Evolutionary conservation across 2,888 invertebrate genomes (phyloP).

Genomic region (Nymphalis polychloros): DNA sequence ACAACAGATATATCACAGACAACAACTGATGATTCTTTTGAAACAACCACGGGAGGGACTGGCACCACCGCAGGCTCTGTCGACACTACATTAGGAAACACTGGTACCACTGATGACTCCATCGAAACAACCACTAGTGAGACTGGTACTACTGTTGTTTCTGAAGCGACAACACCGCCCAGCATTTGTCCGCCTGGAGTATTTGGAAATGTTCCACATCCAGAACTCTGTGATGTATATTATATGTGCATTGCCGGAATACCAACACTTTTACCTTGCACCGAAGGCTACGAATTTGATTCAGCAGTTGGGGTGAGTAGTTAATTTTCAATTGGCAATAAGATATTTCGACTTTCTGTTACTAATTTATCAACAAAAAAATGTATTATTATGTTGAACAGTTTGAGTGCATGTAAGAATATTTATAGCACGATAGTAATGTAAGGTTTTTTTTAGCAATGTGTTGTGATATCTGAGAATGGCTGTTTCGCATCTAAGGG

Average conservation of each 20-base stretch:
- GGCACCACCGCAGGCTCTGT: too few species aligned
- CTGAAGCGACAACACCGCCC: conserved; percentile 8
- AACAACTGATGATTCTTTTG: too few species aligned
- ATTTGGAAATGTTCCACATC: conserved; percentile 53
- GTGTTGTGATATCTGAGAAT: conserved; percentile 33
- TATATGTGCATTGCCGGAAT: conserved; percentile 51
- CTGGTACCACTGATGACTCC: neutral
- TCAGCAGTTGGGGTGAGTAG: neutral
- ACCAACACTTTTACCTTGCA: conserved; percentile 45
- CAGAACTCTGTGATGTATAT: conserved; percentile 49
- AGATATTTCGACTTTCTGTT: too few species aligned
- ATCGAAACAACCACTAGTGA: neutral
- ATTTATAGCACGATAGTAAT: neutral
- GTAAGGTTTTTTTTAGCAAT: conserved; percentile 22
- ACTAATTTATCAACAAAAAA: too few species aligned
- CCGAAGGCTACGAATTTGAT: conserved; percentile 47
- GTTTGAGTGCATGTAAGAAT: neutral
- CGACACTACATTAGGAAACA: too few species aligned
- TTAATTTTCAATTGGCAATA: too few species aligned
- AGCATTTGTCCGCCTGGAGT: conserved; percentile 45
- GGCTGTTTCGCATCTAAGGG: conserved; percentile 35
- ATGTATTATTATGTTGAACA: too few species aligned
- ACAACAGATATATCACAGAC: too few species aligned
- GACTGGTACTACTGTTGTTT: too few species aligned
- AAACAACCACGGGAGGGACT: neutral